These are phyloP conservation scores for Buphagus erythrorhynchus DNA, from an alignment of 2,797 vertebrate species.

Conservation along the genomic window DNA sequence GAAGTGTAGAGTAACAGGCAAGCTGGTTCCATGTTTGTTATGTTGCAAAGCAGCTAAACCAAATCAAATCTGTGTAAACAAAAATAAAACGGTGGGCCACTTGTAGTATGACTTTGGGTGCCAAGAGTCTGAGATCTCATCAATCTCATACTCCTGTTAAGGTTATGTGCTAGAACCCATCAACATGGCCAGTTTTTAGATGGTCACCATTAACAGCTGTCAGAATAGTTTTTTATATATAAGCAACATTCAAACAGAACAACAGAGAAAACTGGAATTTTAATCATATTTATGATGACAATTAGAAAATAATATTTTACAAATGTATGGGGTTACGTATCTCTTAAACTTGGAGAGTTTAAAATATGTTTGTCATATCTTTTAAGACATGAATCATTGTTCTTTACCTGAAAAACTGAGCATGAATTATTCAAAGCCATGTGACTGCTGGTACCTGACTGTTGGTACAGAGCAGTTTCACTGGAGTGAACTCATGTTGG, in stretches of 20 bases:
- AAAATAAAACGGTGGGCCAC: neutral
- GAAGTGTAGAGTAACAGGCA: neutral
- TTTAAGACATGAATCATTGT: neutral
- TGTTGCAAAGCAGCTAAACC: neutral
- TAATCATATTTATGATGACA: neutral
- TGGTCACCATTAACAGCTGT: neutral
- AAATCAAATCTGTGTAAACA: neutral
- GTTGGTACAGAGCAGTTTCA: neutral
- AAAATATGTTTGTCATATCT: neutral
- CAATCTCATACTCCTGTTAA: neutral
- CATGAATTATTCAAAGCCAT: neutral
- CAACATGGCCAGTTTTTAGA: neutral
- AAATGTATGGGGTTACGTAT: fast-evolving
- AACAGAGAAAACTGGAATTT: neutral
- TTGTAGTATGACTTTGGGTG: neutral
- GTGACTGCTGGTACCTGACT: neutral
- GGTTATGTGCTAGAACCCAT: neutral
- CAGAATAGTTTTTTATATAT: neutral
- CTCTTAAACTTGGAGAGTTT: neutral
- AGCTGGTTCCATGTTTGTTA: neutral
- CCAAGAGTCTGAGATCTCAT: neutral
- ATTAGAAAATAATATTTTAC: neutral
- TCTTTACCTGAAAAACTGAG: neutral
- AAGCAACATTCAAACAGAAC: neutral
- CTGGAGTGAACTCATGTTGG: neutral